Evolutionary conservation across 2,888 invertebrate species (phyloP).

Genomic region (Leptothorax acervorum): DNA sequence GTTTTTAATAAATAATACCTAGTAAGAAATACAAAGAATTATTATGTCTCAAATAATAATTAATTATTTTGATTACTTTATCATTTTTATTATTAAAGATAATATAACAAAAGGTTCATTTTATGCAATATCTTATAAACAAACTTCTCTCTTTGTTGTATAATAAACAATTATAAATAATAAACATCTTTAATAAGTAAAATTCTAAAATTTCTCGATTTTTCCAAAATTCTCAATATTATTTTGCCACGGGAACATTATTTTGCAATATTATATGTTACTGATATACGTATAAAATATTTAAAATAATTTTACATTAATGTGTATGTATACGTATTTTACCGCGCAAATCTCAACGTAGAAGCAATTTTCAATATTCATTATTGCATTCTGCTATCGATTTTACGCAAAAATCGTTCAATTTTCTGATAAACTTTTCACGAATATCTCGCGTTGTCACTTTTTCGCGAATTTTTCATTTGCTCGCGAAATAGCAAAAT

Average conservation of each 20-base stretch:
- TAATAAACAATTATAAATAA: background rate
- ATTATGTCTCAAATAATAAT: background rate
- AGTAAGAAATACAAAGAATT: background rate
- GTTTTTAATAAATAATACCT: background rate
- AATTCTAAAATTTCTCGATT: background rate
- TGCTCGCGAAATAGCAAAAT: slow-evolving; percentile 33
- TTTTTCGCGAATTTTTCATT: slow-evolving; percentile 10
- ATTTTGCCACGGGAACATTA: background rate
- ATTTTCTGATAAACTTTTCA: background rate
- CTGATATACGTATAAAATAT: background rate
- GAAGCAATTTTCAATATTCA: background rate
- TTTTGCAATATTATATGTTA: background rate
- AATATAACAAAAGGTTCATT: background rate
- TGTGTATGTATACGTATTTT: background rate
- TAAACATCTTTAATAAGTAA: background rate
- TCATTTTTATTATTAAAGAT: background rate
- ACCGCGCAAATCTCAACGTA: background rate
- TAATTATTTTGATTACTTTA: background rate
- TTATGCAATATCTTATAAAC: background rate
- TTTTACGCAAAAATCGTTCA: background rate
- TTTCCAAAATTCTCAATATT: background rate
- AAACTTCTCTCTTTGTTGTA: background rate
- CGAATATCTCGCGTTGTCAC: background rate
- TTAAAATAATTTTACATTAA: background rate
- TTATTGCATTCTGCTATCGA: background rate